Conservation (phyloP, 2,113 vertebrate genomes). For the Ceyx margarethae region DNA sequence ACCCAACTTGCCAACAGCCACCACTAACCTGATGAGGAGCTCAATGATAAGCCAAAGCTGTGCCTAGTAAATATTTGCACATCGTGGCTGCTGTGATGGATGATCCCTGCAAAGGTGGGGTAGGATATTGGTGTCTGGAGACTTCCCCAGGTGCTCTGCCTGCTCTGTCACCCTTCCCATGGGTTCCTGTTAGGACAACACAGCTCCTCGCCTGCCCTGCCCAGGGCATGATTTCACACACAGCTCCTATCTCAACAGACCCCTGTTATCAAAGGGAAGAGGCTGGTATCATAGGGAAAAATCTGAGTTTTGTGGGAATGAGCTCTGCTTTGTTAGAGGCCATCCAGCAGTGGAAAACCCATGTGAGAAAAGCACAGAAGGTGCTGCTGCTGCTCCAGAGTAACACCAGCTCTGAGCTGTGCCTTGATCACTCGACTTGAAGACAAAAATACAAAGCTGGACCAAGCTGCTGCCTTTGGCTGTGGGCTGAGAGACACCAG, state of each 20-base stretch:
- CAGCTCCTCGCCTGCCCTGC: not conserved
- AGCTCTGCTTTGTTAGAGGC: not conserved
- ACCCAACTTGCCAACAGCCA: not conserved
- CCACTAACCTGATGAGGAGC: not conserved
- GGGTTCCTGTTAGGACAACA: not conserved
- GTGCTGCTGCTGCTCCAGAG: not conserved
- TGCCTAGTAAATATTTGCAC: not conserved
- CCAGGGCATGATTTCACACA: rapidly evolving
- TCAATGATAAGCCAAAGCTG: not conserved
- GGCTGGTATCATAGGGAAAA: not conserved
- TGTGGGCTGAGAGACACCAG: not conserved
- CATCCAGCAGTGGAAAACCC: not conserved
- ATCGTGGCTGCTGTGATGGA: not conserved
- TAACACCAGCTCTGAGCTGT: not conserved
- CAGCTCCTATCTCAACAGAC: not conserved
- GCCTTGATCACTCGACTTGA: rapidly evolving
- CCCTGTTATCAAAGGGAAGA: not conserved
- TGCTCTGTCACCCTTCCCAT: not conserved
- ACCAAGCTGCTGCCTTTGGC: not conserved
- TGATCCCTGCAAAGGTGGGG: not conserved
- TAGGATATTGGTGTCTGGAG: not conserved
- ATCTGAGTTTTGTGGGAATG: not conserved
- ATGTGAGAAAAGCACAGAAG: not conserved
- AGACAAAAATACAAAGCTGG: not conserved
- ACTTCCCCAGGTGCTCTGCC: rapidly evolving